Evolutionary conservation across 2,797 vertebrate genomes (phyloP).

Genomic region (Hippoglossus hippoglossus): DNA sequence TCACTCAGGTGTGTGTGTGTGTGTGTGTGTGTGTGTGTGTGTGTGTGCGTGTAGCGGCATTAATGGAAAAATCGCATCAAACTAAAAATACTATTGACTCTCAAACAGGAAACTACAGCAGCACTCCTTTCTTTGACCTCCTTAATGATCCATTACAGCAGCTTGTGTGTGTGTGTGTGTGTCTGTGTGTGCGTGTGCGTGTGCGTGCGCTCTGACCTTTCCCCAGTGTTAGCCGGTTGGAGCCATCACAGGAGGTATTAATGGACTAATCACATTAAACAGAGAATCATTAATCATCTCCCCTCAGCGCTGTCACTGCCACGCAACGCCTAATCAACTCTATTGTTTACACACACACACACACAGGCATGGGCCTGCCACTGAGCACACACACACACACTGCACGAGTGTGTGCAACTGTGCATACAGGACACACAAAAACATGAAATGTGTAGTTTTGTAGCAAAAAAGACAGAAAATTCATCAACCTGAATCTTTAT

Average conservation of each 20-base stretch:
- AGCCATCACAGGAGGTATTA: slow-evolving; percentile 84
- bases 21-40: slow-evolving; percentile 9
- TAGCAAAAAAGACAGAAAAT: slow-evolving; percentile 10
- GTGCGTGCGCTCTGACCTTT: slow-evolving; percentile 74
- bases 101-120: slow-evolving; percentile 50
- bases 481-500: neutral
- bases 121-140: slow-evolving; percentile 68
- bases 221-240: slow-evolving; percentile 74
- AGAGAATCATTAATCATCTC: slow-evolving; percentile 85
- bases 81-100: slow-evolving; percentile 50
- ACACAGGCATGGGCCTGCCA: slow-evolving; percentile 49
- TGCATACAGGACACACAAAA: slow-evolving; percentile 24
- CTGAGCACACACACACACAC: slow-evolving; percentile 33
- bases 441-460: slow-evolving; percentile 4
- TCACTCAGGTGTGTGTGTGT: neutral
- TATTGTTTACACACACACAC: slow-evolving; percentile 79
- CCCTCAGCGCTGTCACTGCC: slow-evolving; percentile 78
- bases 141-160: slow-evolving; percentile 62
- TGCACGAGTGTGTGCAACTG: slow-evolving; percentile 20
- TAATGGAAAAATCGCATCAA: slow-evolving; percentile 43
- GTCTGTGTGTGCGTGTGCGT: slow-evolving; percentile 8
- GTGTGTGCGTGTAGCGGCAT: slow-evolving; percentile 5
- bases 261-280: slow-evolving; percentile 86
- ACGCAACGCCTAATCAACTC: slow-evolving; percentile 82
- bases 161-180: slow-evolving; percentile 16